A percentile compares a stretch with the other conserved stretches of the same genome.
Conservation (phyloP, 1,140 invertebrate species). For the Dendroctonus valens region DNA sequence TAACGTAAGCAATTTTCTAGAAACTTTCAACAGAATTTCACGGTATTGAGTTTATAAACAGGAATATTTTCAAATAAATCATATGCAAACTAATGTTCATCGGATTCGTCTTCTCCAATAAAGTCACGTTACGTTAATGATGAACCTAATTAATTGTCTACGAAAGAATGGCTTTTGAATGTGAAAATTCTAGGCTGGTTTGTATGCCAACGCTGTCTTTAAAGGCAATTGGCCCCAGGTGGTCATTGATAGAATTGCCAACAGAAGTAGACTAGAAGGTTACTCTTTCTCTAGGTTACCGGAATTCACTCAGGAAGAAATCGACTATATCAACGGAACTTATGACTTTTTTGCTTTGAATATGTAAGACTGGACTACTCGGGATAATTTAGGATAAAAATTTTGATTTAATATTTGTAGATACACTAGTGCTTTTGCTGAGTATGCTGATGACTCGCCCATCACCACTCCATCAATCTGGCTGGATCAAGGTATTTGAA, state of each 20-base stretch:
- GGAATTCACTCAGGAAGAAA: conserved; percentile 53
- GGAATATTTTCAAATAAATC: background rate
- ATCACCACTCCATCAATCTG: conserved; percentile 7
- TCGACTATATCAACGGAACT: conserved; percentile 31
- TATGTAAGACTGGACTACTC: conserved; percentile 5
- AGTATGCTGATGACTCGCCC: conserved; percentile 14
- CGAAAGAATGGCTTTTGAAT: too few species aligned
- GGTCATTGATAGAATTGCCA: conserved; percentile 58
- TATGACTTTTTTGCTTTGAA: conserved; percentile 23
- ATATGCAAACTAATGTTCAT: too few species aligned
- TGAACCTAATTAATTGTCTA: too few species aligned
- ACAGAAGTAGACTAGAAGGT: conserved; percentile 60
- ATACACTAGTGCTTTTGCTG: conserved; percentile 15
- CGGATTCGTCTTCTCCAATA: background rate
- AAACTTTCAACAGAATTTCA: background rate
- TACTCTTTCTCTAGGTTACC: conserved; percentile 59
- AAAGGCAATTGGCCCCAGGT: conserved; percentile 64
- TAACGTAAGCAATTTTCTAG: conserved; percentile 6
- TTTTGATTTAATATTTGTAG: conserved; percentile 4
- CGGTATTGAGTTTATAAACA: background rate
- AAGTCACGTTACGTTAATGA: background rate
- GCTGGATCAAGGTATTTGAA: conserved; percentile 23
- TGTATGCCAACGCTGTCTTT: conserved; percentile 65
- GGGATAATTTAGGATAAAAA: conserved; percentile 2
- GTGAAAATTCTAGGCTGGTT: conserved; percentile 53